Conservation (phyloP, 1,140 invertebrate species). For the Magallana gigas region DNA sequence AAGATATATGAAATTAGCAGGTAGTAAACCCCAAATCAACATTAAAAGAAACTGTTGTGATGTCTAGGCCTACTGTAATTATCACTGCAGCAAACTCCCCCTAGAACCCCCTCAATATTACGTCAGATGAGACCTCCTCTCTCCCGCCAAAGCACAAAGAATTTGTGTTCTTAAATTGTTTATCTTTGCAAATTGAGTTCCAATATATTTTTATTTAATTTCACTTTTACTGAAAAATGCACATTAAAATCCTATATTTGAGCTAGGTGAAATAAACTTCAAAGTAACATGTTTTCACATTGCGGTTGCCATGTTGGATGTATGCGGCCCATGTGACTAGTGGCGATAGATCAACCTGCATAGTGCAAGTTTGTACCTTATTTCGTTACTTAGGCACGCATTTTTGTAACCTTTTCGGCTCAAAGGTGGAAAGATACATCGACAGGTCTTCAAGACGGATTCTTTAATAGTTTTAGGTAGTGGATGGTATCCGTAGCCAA, state of each 20-base stretch:
- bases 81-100: not conserved
- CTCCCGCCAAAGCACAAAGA: constrained; percentile 56
- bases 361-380: constrained; percentile 57
- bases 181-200: not conserved
- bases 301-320: constrained; percentile 71
- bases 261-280: not conserved
- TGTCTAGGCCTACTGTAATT: too few relatives aligned
- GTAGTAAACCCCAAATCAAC: too few relatives aligned
- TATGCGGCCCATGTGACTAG: constrained; percentile 69
- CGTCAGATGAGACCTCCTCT: constrained; percentile 47
- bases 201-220: not conserved
- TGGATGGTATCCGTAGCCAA: constrained; percentile 39
- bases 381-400: constrained; percentile 58
- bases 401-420: constrained; percentile 58
- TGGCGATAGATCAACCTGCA: constrained; percentile 63
- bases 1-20: too few relatives aligned
- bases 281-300: constrained; percentile 56
- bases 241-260: not conserved
- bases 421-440: constrained; percentile 22
- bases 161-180: not conserved
- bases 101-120: not conserved
- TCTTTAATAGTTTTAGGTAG: constrained; percentile 7
- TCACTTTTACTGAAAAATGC: not conserved
- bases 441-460: constrained; percentile 36
- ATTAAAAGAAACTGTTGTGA: too few relatives aligned